phyloP scores from a whole-genome alignment of 2,113 vertebrate species.

The Manacus vitellinus region DNA sequence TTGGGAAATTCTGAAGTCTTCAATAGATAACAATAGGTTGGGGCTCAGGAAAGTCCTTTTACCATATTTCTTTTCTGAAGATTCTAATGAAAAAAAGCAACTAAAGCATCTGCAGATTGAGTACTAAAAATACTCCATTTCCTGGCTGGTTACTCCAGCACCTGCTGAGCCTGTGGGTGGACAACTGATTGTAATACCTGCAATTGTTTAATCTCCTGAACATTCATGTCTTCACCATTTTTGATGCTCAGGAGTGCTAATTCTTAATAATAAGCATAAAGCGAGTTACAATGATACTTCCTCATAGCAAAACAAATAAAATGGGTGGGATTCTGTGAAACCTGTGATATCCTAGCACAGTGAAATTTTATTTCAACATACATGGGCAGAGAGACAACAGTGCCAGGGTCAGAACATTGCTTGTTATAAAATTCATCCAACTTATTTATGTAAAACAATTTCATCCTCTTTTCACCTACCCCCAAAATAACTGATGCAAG shows the following conservation, averaged over 20 bases:
- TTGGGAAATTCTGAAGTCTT: not conserved
- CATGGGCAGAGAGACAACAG: not conserved
- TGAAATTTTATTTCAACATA: not conserved
- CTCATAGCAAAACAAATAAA: not conserved
- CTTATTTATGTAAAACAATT: slow-evolving; percentile 10
- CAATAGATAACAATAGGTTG: not conserved
- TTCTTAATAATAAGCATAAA: not conserved
- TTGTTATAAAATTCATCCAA: not conserved
- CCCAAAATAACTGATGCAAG: slow-evolving; percentile 22
- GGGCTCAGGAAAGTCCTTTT: not conserved
- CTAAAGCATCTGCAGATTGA: not conserved
- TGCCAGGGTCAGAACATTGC: not conserved
- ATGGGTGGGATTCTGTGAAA: not conserved
- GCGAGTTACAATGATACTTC: not conserved
- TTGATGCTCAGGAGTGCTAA: not conserved
- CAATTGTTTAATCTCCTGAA: not conserved
- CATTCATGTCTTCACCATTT: not conserved
- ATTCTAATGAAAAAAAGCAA: not conserved
- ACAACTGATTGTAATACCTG: not conserved
- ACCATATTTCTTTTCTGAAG: not conserved
- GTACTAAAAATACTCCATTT: not conserved
- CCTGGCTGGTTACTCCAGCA: not conserved
- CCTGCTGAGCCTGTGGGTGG: not conserved
- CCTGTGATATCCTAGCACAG: not conserved
- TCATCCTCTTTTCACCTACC: not conserved